phyloP scores from a whole-genome alignment of 2,113 vertebrate genomes.

The Spea bombifrons region DNA sequence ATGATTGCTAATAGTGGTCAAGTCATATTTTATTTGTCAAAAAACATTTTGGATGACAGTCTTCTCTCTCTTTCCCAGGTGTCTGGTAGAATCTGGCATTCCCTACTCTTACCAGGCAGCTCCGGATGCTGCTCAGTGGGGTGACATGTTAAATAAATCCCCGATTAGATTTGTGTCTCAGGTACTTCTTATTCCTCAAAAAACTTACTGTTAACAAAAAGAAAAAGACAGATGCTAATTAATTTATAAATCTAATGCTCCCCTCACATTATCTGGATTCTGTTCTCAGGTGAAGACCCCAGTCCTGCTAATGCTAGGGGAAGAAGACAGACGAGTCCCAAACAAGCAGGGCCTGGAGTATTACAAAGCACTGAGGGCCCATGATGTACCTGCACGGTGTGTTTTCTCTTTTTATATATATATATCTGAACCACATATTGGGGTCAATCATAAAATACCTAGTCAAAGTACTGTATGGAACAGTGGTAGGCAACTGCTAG shows the following conservation, averaged over 20 bases:
- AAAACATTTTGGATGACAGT: background rate
- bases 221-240: too few relatives aligned
- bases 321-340: conserved; percentile 86
- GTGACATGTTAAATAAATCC: conserved; percentile 82
- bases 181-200: conserved; percentile 57
- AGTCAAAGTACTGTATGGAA: too few relatives aligned
- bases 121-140: conserved; percentile 69
- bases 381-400: conserved; percentile 79
- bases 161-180: conserved; percentile 74
- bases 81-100: conserved; percentile 77
- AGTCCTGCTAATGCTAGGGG: conserved; percentile 82
- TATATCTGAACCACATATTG: too few relatives aligned
- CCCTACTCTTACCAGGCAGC: conserved; percentile 66
- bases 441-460: too few relatives aligned
- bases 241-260: too few relatives aligned
- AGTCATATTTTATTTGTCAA: too few relatives aligned
- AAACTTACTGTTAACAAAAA: too few relatives aligned
- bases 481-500: too few relatives aligned
- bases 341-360: conserved; percentile 89
- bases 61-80: conserved; percentile 66
- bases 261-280: background rate
- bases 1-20: too few relatives aligned
- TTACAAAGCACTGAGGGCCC: conserved; percentile 83
- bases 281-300: conserved; percentile 78
- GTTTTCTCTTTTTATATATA: conserved; percentile 42